Conservation (phyloP, 2,797 vertebrate genomes). For the Adrianichthys oophorus region DNA sequence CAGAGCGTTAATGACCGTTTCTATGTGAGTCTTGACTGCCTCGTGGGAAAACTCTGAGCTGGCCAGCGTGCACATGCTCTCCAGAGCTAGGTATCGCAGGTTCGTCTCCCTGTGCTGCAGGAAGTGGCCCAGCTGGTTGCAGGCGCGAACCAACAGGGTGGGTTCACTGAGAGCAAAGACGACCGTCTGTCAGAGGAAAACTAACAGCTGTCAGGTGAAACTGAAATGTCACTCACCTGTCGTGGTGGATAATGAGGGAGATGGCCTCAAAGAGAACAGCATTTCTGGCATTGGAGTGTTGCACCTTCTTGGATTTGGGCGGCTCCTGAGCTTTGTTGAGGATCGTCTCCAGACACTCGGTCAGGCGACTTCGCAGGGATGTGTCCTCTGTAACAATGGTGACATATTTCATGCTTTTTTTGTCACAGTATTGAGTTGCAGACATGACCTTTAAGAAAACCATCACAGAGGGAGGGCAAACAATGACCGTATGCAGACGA, state of each 20-base stretch:
- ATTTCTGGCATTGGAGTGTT: conserved; percentile 97
- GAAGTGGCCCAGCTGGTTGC: conserved; percentile 91
- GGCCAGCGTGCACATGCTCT: conserved; percentile 92
- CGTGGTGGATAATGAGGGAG: conserved; percentile 94
- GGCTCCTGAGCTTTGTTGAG: conserved; percentile 97
- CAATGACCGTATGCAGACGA: too few relatives aligned
- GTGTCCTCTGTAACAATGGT: conserved; percentile 81
- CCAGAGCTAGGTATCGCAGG: conserved; percentile 87
- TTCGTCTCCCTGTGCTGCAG: conserved; percentile 91
- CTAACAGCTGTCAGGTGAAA: background rate
- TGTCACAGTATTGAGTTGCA: too few relatives aligned
- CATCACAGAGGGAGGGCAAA: too few relatives aligned
- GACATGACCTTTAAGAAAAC: too few relatives aligned
- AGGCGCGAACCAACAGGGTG: conserved; percentile 87
- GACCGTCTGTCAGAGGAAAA: background rate
- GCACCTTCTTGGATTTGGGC: conserved; percentile 96
- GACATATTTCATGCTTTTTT: background rate
- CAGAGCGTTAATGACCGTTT: conserved; percentile 88
- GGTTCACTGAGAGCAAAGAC: conserved; percentile 77
- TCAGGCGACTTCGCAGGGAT: conserved; percentile 89
- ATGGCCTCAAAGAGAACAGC: conserved; percentile 96
- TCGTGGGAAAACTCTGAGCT: conserved; percentile 92
- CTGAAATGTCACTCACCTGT: conserved; percentile 79
- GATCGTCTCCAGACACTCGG: conserved; percentile 94
- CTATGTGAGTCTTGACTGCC: conserved; percentile 89